These are phyloP conservation scores for Synergus itoensis DNA, from an alignment of 2,888 invertebrate species.

Conservation along the genomic window DNA sequence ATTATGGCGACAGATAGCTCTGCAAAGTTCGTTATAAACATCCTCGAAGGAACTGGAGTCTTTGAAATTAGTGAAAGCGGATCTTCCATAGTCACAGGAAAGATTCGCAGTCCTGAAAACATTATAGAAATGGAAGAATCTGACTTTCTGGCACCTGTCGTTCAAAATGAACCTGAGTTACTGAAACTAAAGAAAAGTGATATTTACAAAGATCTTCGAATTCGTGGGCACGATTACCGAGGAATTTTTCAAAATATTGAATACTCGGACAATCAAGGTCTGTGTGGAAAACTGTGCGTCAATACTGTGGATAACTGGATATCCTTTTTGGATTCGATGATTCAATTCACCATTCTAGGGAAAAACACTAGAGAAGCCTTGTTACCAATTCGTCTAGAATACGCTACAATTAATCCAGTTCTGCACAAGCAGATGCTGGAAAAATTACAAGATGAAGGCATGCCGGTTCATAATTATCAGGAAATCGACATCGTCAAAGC, in stretches of 20 bases:
- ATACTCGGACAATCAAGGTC: slow-evolving; percentile 85
- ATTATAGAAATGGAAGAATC: slow-evolving; percentile 83
- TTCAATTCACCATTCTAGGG: slow-evolving; percentile 93
- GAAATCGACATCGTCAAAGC: neutral
- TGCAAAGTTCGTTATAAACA: slow-evolving; percentile 89
- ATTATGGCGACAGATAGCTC: slow-evolving; percentile 91
- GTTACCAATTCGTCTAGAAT: slow-evolving; percentile 92
- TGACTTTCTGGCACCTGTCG: slow-evolving; percentile 77
- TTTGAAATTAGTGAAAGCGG: slow-evolving; percentile 96
- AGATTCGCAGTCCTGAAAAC: slow-evolving; percentile 80
- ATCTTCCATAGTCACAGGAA: slow-evolving; percentile 87
- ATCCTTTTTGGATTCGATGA: slow-evolving; percentile 96
- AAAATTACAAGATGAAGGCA: slow-evolving; percentile 70
- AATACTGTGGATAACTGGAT: slow-evolving; percentile 98
- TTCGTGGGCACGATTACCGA: slow-evolving; percentile 92
- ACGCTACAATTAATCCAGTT: slow-evolving; percentile 88
- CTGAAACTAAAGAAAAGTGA: slow-evolving; percentile 83
- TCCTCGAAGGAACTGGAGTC: slow-evolving; percentile 89
- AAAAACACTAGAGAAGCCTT: slow-evolving; percentile 89
- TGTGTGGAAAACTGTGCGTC: slow-evolving; percentile 83
- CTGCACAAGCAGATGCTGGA: slow-evolving; percentile 80
- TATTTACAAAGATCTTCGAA: slow-evolving; percentile 91
- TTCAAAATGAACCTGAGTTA: slow-evolving; percentile 74
- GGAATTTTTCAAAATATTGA: slow-evolving; percentile 91
- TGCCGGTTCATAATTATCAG: slow-evolving; percentile 80